These are phyloP conservation scores for Arbacia lixula DNA, from an alignment of 53 echinoderm and acorn worm species.

Conservation along the genomic window DNA sequence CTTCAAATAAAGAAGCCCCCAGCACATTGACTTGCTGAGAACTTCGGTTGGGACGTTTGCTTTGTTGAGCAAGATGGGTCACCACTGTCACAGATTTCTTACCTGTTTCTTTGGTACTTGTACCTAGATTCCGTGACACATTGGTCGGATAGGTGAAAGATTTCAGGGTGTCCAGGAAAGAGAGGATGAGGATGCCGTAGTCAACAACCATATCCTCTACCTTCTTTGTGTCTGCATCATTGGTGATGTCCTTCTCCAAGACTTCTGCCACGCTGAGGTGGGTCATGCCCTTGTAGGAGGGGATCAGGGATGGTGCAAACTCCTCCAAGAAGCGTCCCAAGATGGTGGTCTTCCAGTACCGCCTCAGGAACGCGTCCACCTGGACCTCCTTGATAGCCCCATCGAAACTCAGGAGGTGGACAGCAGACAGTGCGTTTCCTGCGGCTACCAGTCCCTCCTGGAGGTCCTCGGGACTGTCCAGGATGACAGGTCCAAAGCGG, in stretches of 20 bases:
- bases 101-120: background rate
- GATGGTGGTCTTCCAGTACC: constrained; percentile 49
- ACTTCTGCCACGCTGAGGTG: constrained; percentile 32
- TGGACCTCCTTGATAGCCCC: constrained; percentile 33
- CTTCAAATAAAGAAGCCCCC: background rate
- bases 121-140: background rate
- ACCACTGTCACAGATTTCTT: too few species aligned
- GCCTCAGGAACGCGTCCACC: constrained; percentile 34
- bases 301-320: constrained; percentile 9
- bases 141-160: constrained; percentile 13
- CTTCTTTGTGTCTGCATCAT: constrained; percentile 6
- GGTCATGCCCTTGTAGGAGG: background rate
- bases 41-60: too few species aligned
- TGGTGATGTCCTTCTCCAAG: background rate
- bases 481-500: constrained; percentile 47
- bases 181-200: constrained; percentile 41
- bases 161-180: constrained; percentile 25
- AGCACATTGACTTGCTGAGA: too few species aligned
- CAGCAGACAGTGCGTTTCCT: constrained; percentile 22
- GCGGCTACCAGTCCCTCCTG: constrained; percentile 12
- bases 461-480: constrained; percentile 11
- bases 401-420: constrained; percentile 39
- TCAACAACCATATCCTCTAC: constrained; percentile 45
- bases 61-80: too few species aligned
- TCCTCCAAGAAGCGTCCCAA: constrained; percentile 49